Conservation (phyloP, 2,888 invertebrate genomes). For the Cheilosia urbana region DNA sequence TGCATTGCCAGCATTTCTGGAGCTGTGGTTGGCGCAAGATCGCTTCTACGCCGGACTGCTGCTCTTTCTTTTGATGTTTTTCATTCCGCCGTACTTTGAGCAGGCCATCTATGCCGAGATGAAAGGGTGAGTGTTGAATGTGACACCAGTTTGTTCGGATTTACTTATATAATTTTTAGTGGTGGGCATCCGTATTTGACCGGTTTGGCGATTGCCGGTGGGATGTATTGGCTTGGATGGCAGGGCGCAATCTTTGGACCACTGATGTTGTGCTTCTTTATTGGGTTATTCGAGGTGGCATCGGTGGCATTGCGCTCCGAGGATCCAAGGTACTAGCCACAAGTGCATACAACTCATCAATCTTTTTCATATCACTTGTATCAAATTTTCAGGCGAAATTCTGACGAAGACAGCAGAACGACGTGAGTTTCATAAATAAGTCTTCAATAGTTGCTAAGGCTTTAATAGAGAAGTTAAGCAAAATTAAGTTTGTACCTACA, state of each 20-base stretch:
- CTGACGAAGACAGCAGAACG: conserved; percentile 82
- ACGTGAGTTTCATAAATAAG: conserved; percentile 80
- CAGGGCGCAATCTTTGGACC: conserved; percentile 99
- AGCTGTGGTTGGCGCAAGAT: conserved; percentile 97
- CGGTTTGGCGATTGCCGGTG: conserved; percentile 98
- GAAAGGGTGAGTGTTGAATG: conserved; percentile 88
- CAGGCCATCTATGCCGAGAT: conserved; percentile 98
- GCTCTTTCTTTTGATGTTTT: conserved; percentile 91
- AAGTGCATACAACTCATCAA: not conserved
- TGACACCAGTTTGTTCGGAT: not conserved
- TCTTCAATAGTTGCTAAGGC: conserved; percentile 34
- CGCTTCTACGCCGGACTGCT: conserved; percentile 91
- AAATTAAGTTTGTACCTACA: conserved; percentile 1
- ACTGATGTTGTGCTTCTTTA: conserved; percentile 95
- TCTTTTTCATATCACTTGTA: not conserved
- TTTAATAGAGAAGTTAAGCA: conserved; percentile 39
- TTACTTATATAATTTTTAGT: conserved; percentile 83
- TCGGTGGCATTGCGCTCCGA: conserved; percentile 86
- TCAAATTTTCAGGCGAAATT: conserved; percentile 80
- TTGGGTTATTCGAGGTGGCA: conserved; percentile 95
- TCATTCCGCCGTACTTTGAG: conserved; percentile 96
- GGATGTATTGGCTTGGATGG: conserved; percentile 97
- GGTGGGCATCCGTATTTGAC: conserved; percentile 98
- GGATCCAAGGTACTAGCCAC: conserved; percentile 80
- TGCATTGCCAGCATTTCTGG: conserved; percentile 95